Percentiles rank a stretch among this genome's conserved stretches.
Evolutionary conservation across 53 echinoderm and acorn worm species (phyloP).

Genomic region (Apostichopus leukothele): DNA sequence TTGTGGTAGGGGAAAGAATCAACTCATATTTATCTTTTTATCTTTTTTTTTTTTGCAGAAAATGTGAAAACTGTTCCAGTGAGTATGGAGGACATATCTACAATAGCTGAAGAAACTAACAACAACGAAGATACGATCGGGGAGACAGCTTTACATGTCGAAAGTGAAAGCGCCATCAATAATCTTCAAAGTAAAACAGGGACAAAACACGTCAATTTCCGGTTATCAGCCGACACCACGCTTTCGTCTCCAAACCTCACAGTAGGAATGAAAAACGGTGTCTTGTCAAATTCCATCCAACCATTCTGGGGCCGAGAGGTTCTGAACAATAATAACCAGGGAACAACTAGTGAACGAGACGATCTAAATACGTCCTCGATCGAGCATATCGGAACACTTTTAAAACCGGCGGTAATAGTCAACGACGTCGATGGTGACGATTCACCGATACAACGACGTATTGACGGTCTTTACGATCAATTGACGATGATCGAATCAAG

Average conservation of each 20-base stretch:
- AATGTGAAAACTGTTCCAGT: slow-evolving; percentile 39
- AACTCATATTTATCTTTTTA: background rate
- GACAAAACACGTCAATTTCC: slow-evolving; percentile 39
- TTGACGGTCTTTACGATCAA: slow-evolving; percentile 83
- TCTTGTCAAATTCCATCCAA: slow-evolving; percentile 1
- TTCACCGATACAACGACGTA: slow-evolving; percentile 59
- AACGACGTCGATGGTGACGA: background rate
- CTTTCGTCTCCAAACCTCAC: slow-evolving; percentile 14
- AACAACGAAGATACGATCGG: background rate
- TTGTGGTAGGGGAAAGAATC: too few relatives aligned
- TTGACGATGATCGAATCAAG: slow-evolving; percentile 76
- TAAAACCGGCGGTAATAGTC: slow-evolving; percentile 5
- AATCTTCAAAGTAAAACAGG: background rate
- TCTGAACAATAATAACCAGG: background rate
- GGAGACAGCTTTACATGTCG: background rate
- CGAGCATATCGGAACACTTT: background rate
- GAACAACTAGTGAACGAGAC: background rate
- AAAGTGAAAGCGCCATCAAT: background rate
- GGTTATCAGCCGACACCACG: slow-evolving; percentile 2
- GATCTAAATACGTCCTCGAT: background rate
- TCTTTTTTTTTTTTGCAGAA: slow-evolving; percentile 1
- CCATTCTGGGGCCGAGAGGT: background rate
- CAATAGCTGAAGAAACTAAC: background rate
- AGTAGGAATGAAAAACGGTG: background rate
- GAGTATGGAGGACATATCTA: slow-evolving; percentile 37